A percentile compares a stretch with the other conserved stretches of the same genome.
These are phyloP conservation scores for Microtus richardsoni DNA, from an alignment of 2,113 vertebrate species.

Conservation along the genomic window DNA sequence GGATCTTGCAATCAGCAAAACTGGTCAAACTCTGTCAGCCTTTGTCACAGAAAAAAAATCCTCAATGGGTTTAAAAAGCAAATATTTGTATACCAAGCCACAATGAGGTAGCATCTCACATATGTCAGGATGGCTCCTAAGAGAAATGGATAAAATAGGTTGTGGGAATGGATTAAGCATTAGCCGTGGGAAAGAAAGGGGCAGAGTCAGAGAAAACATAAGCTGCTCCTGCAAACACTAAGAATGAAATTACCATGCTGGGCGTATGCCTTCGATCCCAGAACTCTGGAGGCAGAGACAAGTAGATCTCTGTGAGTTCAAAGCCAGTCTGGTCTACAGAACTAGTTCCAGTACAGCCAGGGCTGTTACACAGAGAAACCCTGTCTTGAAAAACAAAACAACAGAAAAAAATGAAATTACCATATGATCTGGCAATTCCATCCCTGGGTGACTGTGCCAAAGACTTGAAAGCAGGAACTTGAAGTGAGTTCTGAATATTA, in stretches of 20 bases:
- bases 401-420: background rate
- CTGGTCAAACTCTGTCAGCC: background rate
- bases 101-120: background rate
- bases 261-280: too few relatives aligned
- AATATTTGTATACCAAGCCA: background rate
- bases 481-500: background rate
- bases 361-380: too few relatives aligned
- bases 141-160: background rate
- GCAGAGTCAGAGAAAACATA: background rate
- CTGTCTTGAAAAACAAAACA: too few relatives aligned
- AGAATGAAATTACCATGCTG: background rate
- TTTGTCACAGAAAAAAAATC: conserved; percentile 38
- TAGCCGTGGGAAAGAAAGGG: too few relatives aligned
- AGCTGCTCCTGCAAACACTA: background rate
- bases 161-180: background rate
- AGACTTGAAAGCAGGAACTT: background rate
- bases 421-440: background rate
- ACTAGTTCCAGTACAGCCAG: too few relatives aligned
- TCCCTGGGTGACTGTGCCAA: too few relatives aligned
- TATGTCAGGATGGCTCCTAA: background rate
- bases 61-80: background rate
- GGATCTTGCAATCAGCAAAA: background rate
- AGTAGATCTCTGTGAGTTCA: too few relatives aligned
- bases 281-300: too few relatives aligned
- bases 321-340: too few relatives aligned